Evolutionary conservation across 23 tunicate species (phyloP).

Genomic region (Aplidium turbinatum): DNA sequence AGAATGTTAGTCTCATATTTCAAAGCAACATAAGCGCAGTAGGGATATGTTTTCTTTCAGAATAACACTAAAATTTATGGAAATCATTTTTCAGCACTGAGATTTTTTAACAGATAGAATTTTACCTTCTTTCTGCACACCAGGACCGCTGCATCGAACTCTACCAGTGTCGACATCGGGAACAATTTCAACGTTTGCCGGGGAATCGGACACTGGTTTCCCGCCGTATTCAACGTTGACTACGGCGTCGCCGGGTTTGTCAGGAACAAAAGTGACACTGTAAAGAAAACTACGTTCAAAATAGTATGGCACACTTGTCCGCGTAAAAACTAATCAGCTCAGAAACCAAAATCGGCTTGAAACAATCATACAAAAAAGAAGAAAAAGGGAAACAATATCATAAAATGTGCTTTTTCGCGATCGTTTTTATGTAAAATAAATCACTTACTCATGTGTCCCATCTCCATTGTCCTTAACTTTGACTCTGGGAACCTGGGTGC

Average conservation of each 20-base stretch:
- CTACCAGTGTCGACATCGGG: slow-evolving; percentile 89
- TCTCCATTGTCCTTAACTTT: slow-evolving; percentile 82
- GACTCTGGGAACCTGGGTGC: slow-evolving; percentile 52
- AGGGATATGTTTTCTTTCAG: no score
- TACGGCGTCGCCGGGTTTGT: slow-evolving; percentile 72
- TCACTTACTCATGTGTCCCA: slow-evolving; percentile 62
- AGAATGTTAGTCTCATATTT: no score
- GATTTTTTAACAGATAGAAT: neutral
- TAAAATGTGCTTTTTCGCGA: no score
- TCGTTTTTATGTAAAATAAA: neutral
- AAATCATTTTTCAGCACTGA: no score
- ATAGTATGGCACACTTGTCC: no score
- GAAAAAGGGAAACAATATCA: no score
- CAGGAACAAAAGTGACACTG: slow-evolving; percentile 76
- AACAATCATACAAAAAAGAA: no score
- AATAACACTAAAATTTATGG: no score
- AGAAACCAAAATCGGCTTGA: no score
- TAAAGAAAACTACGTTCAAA: neutral
- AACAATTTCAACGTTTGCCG: slow-evolving; percentile 52
- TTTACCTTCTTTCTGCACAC: slow-evolving; percentile 72
- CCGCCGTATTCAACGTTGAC: slow-evolving; percentile 74
- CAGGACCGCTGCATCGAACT: slow-evolving; percentile 69
- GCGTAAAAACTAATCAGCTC: no score
- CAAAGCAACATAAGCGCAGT: no score
- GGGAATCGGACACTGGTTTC: slow-evolving; percentile 48